These are phyloP conservation scores for Pachycephus smyrnensis DNA, from an alignment of 2,888 invertebrate species.

Conservation along the genomic window DNA sequence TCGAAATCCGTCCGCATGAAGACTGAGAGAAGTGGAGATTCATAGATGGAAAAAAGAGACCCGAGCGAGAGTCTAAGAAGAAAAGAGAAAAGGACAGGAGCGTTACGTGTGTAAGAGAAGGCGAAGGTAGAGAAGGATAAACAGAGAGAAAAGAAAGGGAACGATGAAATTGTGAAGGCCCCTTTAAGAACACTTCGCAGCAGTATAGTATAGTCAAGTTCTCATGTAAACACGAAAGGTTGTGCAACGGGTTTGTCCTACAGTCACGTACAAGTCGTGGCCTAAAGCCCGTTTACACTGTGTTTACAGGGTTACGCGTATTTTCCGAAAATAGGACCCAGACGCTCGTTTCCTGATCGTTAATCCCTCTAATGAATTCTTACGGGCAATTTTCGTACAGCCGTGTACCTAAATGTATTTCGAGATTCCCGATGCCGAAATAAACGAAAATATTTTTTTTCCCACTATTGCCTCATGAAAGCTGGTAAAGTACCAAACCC, in stretches of 20 bases:
- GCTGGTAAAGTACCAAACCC: neutral
- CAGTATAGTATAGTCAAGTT: neutral
- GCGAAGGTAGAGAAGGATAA: neutral
- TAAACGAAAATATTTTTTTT: neutral
- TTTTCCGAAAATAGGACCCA: neutral
- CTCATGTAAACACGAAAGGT: slow-evolving; percentile 18
- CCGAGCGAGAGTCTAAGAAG: no score
- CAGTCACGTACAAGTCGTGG: slow-evolving; percentile 13
- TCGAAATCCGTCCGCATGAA: neutral
- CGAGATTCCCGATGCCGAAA: neutral
- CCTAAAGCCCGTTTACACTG: neutral
- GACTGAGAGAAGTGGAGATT: neutral
- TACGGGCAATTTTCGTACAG: neutral
- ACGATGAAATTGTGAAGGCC: neutral
- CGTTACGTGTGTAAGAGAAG: no score
- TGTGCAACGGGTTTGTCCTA: slow-evolving; percentile 16
- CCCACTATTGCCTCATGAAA: neutral
- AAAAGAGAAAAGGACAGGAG: neutral
- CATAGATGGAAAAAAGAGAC: neutral
- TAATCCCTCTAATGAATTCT: neutral
- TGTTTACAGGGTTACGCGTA: neutral
- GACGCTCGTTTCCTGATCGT: neutral
- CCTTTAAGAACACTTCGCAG: neutral
- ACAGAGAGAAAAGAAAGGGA: neutral
- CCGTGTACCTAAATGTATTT: neutral